Base-by-base conservation (phyloP, 2,797 vertebrate genomes). In the Pempheris klunzingeri region DNA sequence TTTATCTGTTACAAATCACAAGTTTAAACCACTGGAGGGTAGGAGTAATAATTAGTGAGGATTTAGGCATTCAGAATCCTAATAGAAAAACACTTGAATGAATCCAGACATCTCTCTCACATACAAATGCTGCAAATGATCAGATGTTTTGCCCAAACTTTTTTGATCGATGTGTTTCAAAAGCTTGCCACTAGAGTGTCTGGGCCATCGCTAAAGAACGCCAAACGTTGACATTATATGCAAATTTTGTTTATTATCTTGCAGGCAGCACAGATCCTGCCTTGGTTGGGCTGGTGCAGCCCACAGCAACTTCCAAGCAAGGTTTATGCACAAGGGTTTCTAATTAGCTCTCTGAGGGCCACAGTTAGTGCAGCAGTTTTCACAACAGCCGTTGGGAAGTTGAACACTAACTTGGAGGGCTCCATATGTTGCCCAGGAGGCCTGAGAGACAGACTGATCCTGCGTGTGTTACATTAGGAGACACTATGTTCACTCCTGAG, bases 341-440 rank as follows among this genome's bases (percentile, higher is more conserved):
- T 96, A 96, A 96, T 95, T 93, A 95, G 95, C 94, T 96, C 95
- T 95, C 94, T 85, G 87, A 92, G 94, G 95, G 95, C 90, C 81
- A 75, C 90, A 87, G 90, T 92, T 91, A 92, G 90, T 71, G 81
- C 78, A 74, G 81, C 92, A 86, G 91, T 93, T 91, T 88, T 90
- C 92, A 92, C 90, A 90, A 92, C 92, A 92, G 92, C 93, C 92
- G 91, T 87, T 86, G 94, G 93, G 92, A 95, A 93, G 90, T 92
- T 88, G 89, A 88, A 77, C 88, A 71, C 85, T 91, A 88, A 94
- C 92, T 94, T 81, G 75, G 92, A 94, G 93, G 89, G 86, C 89
- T 93, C 94, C 95, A 95, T 96, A 95, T 95, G 94, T 93, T 94
- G 92, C 93, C 94, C 93, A 92, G 90, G 92, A 95, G 94, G 88